Evolutionary conservation across 2,113 vertebrate genomes (phyloP), one percentile per base, ranked within the genome.

Genomic region (Halichoeres trimaculatus): DNA sequence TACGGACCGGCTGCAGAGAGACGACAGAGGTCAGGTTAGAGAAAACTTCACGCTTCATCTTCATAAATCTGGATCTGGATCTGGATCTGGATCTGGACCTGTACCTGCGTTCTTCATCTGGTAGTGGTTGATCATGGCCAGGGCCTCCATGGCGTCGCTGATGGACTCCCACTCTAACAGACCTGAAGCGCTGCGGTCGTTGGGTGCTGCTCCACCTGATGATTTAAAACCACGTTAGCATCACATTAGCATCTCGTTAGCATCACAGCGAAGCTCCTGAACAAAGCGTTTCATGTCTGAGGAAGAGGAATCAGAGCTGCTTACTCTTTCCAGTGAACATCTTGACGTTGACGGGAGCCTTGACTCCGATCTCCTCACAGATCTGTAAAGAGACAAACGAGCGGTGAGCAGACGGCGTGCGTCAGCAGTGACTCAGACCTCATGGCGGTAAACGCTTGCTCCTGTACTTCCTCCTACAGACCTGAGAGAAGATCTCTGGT

Each of bases 81-180:
- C n/a, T n/a, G n/a, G n/a, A n/a, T n/a, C 30, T 30, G 30, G 30
- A 30, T 40, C 17, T 5, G 43, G 14, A 2, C 5, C 94, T 95
- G 78, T 90, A 98, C 97, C 95, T 74, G 96, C 94, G 80, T 98
- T 98, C 74, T 97, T 97, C 97, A 98, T 98, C 91, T 98, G 97
- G 89, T 93, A 95, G 89, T 98, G 97, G 90, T 98, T 97, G 78
- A 97, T 95, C 89, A 98, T 76, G 23, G 95, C 91, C 71, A 98
- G 87, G 0, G 96, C 96, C 83, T 98, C 97, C 91, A 98, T 95
- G 40, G 97, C 96, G 1, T 98, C 97, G 0, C 96, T 97, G 88
- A 97, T 96, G 0, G 95, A 95, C 57, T 98, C 97, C 97, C 97
- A 98, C 85, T 98, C 97, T n/a, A 98, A 85, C 85, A 98, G 90